phyloP scores from a whole-genome alignment of 2,888 invertebrate genomes.

The Latrodectus hesperus region DNA sequence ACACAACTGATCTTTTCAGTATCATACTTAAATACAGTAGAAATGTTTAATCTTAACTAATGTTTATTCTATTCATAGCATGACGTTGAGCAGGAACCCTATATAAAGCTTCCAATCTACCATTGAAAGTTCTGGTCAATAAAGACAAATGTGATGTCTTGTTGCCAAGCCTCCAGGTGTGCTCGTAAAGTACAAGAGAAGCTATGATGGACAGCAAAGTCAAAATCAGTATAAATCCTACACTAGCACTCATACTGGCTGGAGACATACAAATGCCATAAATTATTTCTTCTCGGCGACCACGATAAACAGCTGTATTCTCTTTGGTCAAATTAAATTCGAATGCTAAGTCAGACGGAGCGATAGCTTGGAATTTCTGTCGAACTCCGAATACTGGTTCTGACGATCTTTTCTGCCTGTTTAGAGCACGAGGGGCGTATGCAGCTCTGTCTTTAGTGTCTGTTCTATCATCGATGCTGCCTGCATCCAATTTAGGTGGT shows the following conservation, averaged over 20 bases:
- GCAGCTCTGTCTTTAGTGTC: constrained; percentile 29
- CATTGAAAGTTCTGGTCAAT: constrained; percentile 49
- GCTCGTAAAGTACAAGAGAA: constrained; percentile 45
- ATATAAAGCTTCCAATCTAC: constrained; percentile 48
- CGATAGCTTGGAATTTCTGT: constrained; percentile 62
- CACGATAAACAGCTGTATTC: constrained; percentile 19
- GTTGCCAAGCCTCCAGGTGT: constrained; percentile 39
- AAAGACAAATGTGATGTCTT: constrained; percentile 50
- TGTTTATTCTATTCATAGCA: background rate
- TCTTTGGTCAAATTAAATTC: constrained; percentile 51
- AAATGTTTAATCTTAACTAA: background rate
- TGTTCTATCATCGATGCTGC: background rate
- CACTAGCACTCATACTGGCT: constrained; percentile 42
- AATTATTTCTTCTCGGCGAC: constrained; percentile 55
- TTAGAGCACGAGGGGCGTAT: constrained; percentile 44
- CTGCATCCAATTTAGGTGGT: constrained; percentile 31
- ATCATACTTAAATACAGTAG: background rate
- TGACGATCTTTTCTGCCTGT: constrained; percentile 41
- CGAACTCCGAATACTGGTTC: constrained; percentile 59
- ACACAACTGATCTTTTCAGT: background rate
- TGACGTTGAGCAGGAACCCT: constrained; percentile 24
- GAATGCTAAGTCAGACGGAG: constrained; percentile 59
- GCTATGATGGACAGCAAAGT: constrained; percentile 49
- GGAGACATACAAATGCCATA: constrained; percentile 65
- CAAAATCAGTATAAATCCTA: constrained; percentile 52